These are phyloP conservation scores for Alviniconcha strummeri DNA, from an alignment of 2,888 invertebrate species.

Conservation along the genomic window DNA sequence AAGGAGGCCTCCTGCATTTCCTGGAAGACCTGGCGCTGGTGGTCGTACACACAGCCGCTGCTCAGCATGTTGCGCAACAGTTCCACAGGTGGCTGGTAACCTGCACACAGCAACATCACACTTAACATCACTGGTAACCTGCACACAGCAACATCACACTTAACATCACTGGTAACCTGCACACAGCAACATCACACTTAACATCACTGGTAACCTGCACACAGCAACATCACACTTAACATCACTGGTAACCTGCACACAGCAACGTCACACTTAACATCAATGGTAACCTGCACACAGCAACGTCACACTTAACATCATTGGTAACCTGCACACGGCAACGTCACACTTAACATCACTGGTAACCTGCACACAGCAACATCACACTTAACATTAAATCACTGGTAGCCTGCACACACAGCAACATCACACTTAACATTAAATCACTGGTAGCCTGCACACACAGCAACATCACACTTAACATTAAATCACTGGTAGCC, in stretches of 20 bases:
- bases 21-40: conserved; percentile 61
- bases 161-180: too few species aligned
- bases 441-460: neutral
- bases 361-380: neutral
- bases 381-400: neutral
- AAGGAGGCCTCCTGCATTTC: conserved; percentile 61
- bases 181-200: too few species aligned
- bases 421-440: neutral
- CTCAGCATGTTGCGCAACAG: conserved; percentile 65
- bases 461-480: neutral
- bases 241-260: too few species aligned
- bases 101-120: conserved; percentile 42
- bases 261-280: too few species aligned
- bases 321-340: too few species aligned
- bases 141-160: too few species aligned
- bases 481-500: neutral
- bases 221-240: too few species aligned
- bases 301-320: too few species aligned
- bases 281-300: too few species aligned
- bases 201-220: too few species aligned
- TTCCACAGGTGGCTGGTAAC: conserved; percentile 66
- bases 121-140: too few species aligned
- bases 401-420: neutral
- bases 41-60: conserved; percentile 61
- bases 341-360: too few species aligned